Evolutionary conservation across 2,888 invertebrate genomes (phyloP).

Genomic region (Bruchidius siliquastri): DNA sequence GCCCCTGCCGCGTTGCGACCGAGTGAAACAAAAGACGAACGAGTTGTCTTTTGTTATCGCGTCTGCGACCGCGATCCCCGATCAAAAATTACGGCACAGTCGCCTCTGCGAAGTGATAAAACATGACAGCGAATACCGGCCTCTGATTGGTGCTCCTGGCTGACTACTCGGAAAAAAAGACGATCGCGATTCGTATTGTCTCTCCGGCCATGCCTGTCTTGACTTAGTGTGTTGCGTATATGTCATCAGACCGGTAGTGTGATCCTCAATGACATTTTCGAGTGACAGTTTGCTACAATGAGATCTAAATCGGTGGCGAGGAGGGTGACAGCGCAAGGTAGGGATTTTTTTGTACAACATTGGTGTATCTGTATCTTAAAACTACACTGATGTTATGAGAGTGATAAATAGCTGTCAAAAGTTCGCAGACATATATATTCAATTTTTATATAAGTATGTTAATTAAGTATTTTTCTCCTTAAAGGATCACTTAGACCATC

Average conservation of each 20-base stretch:
- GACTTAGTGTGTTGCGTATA: slow-evolving; percentile 18
- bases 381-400: too few species aligned
- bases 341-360: slow-evolving; percentile 30
- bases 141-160: slow-evolving; percentile 40
- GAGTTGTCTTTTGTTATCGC: slow-evolving; percentile 30
- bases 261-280: slow-evolving; percentile 27
- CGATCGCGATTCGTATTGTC: slow-evolving; percentile 43
- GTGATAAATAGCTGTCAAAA: too few species aligned
- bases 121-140: slow-evolving; percentile 46
- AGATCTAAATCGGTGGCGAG: slow-evolving; percentile 69
- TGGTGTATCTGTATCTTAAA: too few species aligned
- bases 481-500: too few species aligned
- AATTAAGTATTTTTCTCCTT: too few species aligned
- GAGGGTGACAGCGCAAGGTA: slow-evolving; percentile 66
- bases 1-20: slow-evolving; percentile 21
- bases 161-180: slow-evolving; percentile 42
- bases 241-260: neutral
- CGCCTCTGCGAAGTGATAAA: slow-evolving; percentile 47
- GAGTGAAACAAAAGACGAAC: slow-evolving; percentile 28
- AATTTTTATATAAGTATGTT: too few species aligned
- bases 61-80: slow-evolving; percentile 37
- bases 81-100: slow-evolving; percentile 46
- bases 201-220: slow-evolving; percentile 37
- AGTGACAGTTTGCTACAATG: slow-evolving; percentile 49
- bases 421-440: too few species aligned